Conservation (phyloP, 2,797 vertebrate genomes). For the Syngnathus rostellatus region DNA sequence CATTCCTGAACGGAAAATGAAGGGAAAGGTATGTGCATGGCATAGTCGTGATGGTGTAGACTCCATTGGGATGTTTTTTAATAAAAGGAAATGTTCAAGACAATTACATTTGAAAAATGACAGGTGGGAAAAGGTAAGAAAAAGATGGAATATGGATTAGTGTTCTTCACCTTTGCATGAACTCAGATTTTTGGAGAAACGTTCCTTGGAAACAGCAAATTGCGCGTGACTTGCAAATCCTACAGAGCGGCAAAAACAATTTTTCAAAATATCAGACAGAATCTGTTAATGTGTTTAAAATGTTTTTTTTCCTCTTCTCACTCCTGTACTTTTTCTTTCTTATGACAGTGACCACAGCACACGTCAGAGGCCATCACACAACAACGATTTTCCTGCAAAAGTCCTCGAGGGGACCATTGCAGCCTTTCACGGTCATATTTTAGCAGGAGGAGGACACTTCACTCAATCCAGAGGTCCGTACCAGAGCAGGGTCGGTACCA, state of each 20-base stretch:
- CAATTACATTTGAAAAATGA: conserved; percentile 1
- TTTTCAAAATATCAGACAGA: neutral
- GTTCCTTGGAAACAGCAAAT: neutral
- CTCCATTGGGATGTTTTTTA: neutral
- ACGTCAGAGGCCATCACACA: conserved; percentile 28
- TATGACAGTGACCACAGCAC: conserved; percentile 23
- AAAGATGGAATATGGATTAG: neutral
- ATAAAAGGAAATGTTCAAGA: neutral
- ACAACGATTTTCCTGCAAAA: conserved; percentile 35
- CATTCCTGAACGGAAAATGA: conserved; percentile 29
- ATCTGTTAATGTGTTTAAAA: neutral
- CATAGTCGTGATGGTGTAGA: neutral
- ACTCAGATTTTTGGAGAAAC: neutral
- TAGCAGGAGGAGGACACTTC: conserved; percentile 18
- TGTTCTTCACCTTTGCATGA: neutral
- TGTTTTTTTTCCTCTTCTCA: no score
- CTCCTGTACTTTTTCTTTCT: neutral
- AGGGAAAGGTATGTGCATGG: conserved; percentile 11
- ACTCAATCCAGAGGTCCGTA: conserved; percentile 35
- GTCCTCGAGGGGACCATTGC: conserved; percentile 28
- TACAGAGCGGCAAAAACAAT: neutral
- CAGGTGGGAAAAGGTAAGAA: no score
- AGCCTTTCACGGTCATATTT: conserved; percentile 27
- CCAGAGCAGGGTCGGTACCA: conserved; percentile 13
- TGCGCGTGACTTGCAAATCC: neutral